These are phyloP conservation scores for Gnathonemus longibarbis DNA, from an alignment of 2,113 vertebrate genomes.

Conservation along the genomic window DNA sequence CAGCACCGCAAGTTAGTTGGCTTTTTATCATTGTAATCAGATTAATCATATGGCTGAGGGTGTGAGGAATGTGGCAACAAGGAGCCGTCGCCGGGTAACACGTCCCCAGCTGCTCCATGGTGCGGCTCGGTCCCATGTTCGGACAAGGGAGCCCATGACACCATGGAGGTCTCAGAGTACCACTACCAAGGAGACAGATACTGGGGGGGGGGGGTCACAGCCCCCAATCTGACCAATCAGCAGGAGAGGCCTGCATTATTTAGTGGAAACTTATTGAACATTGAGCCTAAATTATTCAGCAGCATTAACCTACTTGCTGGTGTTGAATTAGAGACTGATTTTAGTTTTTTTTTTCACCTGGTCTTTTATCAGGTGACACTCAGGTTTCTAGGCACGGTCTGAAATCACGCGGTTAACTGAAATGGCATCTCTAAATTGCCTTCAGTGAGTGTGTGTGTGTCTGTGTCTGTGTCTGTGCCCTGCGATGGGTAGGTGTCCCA, in stretches of 20 bases:
- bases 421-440: not conserved
- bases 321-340: constrained; percentile 51
- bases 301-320: constrained; percentile 58
- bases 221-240: constrained; percentile 32
- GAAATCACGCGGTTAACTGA: not conserved
- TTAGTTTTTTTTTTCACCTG: not conserved
- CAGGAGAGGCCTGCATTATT: constrained; percentile 52
- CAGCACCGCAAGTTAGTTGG: constrained; percentile 1
- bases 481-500: not conserved
- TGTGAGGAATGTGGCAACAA: not conserved
- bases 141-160: not conserved
- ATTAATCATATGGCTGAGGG: not conserved
- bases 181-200: constrained; percentile 49
- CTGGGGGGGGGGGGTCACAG: constrained; percentile 50
- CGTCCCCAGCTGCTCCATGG: not conserved
- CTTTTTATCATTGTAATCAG: constrained; percentile 19
- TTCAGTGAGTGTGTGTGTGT: not conserved
- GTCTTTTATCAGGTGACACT: not conserved
- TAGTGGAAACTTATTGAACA: constrained; percentile 60
- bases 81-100: not conserved
- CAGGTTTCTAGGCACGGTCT: not conserved
- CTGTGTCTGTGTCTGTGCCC: not conserved
- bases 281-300: constrained; percentile 62
- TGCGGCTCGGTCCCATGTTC: not conserved
- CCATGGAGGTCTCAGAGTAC: constrained; percentile 17